These are phyloP conservation scores for Enteromius trimaculatus DNA, from an alignment of 2,797 vertebrate genomes.

Conservation along the genomic window DNA sequence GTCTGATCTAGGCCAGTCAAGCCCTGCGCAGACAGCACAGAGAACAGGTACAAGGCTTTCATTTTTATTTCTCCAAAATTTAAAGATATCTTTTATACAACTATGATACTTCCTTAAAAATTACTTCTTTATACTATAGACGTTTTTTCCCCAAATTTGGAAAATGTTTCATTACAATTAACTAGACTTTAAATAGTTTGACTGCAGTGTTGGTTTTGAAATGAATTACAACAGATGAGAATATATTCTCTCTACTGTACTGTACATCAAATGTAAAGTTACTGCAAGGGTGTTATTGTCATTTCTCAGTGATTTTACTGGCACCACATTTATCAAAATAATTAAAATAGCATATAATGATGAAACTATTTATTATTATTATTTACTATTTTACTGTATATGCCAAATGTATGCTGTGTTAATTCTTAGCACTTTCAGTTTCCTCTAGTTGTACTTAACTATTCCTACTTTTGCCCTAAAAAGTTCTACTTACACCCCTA, in stretches of 20 bases:
- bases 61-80: not conserved
- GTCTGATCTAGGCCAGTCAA: not conserved
- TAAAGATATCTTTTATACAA: not conserved
- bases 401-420: not conserved
- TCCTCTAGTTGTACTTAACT: conserved; percentile 1
- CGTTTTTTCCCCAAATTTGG: not conserved
- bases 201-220: not conserved
- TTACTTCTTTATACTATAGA: not conserved
- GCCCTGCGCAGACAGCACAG: not conserved
- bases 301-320: too few relatives aligned
- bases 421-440: conserved; percentile 21
- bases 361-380: not conserved
- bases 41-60: not conserved
- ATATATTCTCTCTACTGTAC: not conserved
- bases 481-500: too few relatives aligned
- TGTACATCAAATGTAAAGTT: not conserved
- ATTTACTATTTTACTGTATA: not conserved
- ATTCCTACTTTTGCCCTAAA: not conserved
- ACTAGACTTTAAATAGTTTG: not conserved
- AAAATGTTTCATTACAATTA: not conserved
- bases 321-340: not conserved
- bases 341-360: not conserved
- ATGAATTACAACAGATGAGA: not conserved
- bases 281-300: not conserved
- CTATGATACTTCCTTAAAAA: not conserved